Evolutionary conservation across 1,140 invertebrate genomes (phyloP), one percentile per base, ranked within the genome.

Genomic region (Eufriesea mexicana): DNA sequence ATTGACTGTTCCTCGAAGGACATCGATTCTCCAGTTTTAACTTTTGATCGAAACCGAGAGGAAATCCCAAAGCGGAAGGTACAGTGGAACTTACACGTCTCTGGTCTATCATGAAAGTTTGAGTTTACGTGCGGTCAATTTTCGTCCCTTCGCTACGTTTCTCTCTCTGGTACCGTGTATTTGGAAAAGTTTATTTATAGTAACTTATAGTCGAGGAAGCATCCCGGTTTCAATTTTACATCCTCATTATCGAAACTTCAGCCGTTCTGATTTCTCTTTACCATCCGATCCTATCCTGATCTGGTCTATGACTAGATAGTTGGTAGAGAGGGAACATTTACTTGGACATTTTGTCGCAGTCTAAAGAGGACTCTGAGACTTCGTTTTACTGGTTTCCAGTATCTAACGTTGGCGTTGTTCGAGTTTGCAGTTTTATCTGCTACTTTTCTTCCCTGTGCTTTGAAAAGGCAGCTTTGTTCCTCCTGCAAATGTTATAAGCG

Each of bases 101-200:
- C 25, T 42, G 28, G 47, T 7, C 18, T 4, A 57, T 42, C 51
- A 20, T 20, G 9, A 28, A 23, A 47, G 47, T 9, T 45, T 42
- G 54, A 51, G n/a, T 70, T 83, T 70, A 83, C 74, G 64, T 28
- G 74, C 45, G 55, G 47, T 47, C 64, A 77, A 70, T 83, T 83
- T 62, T 47, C 28, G 28, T 51, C 2, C 23, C 18, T 42, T 47
- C 16, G 10, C 9, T 61, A n/a, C 23, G 68, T 16, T 42, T 35
- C 18, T 54, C 14, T 10, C 70, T 55, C 70, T 23, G 5, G 9
- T 35, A 16, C 51, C 5, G 20, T 16, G 2, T 18, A 51, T 28
- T 28, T 14, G 5, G 45, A 4, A 47, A 77, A 68, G 9, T 77
- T 77, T 70, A 59, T 77, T 57, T 57, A 77, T n/a, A 72, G n/a